Evolutionary conservation across 2,888 invertebrate species (phyloP).

Genomic region (Yponomeuta plumbellus): DNA sequence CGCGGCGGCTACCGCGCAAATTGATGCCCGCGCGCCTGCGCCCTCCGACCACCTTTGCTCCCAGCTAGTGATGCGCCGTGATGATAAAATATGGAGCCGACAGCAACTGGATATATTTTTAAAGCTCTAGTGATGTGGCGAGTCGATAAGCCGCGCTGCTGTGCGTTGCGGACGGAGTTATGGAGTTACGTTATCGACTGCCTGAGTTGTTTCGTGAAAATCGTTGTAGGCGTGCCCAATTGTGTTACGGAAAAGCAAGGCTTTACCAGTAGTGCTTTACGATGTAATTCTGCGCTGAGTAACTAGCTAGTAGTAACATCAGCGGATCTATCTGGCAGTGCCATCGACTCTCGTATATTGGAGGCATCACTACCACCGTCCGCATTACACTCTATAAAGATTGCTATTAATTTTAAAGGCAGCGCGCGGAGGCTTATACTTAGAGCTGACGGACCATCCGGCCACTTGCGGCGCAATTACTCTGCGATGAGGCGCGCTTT

Average conservation of each 20-base stretch:
- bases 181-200: not conserved
- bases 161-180: not conserved
- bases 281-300: too few relatives aligned
- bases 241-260: too few relatives aligned
- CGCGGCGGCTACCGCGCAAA: conserved; percentile 74
- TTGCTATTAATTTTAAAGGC: conserved; percentile 70
- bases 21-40: conserved; percentile 74
- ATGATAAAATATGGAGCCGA: conserved; percentile 45
- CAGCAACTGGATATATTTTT: not conserved
- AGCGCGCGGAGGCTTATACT: conserved; percentile 42
- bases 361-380: conserved; percentile 9
- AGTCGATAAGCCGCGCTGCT: not conserved
- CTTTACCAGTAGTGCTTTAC: not conserved
- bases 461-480: conserved; percentile 56
- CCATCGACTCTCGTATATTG: not conserved
- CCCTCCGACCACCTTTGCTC: conserved; percentile 71
- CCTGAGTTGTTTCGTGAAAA: not conserved
- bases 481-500: conserved; percentile 28
- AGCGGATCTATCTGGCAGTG: not conserved
- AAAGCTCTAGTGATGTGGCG: not conserved
- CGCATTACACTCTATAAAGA: conserved; percentile 65
- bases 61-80: conserved; percentile 68
- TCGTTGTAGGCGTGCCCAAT: not conserved
- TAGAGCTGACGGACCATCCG: conserved; percentile 60
- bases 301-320: not conserved